phyloP scores from a whole-genome alignment of 2,888 invertebrate species.

The Drosophila meridionalis region DNA sequence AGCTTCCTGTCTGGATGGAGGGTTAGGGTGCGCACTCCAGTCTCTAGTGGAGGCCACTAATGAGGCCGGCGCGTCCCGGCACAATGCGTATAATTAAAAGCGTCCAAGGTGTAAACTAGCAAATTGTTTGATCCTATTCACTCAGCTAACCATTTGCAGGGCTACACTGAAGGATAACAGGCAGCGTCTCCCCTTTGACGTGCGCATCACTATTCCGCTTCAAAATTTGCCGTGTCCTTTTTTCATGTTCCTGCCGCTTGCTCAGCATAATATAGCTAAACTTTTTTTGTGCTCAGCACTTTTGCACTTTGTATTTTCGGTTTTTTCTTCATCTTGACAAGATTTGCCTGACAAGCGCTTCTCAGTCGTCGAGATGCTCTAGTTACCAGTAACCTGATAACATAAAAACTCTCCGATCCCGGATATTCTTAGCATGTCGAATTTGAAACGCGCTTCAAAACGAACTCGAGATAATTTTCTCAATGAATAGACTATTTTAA shows the following conservation, averaged over 20 bases:
- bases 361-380: conserved; percentile 48
- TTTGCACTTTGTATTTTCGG: conserved; percentile 49
- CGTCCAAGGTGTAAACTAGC: conserved; percentile 80
- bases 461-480: not conserved
- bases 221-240: conserved; percentile 25
- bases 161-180: conserved; percentile 28
- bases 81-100: conserved; percentile 79
- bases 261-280: conserved; percentile 74
- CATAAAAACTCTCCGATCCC: conserved; percentile 31
- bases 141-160: conserved; percentile 39
- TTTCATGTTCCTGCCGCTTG: conserved; percentile 43
- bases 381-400: conserved; percentile 65
- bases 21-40: conserved; percentile 6
- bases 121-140: conserved; percentile 80
- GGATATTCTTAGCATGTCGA: conserved; percentile 39
- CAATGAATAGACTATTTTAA: conserved; percentile 16
- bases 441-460: conserved; percentile 30
- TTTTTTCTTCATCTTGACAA: conserved; percentile 8
- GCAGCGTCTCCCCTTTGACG: conserved; percentile 5
- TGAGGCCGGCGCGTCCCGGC: conserved; percentile 52
- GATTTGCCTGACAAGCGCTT: conserved; percentile 51
- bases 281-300: conserved; percentile 69
- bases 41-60: conserved; percentile 56
- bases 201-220: conserved; percentile 9
- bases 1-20: conserved; percentile 49